Percentiles rank a stretch among this genome's conserved stretches.
Conservation (phyloP, 2,888 invertebrate species). For the Orthonevra nobilis region DNA sequence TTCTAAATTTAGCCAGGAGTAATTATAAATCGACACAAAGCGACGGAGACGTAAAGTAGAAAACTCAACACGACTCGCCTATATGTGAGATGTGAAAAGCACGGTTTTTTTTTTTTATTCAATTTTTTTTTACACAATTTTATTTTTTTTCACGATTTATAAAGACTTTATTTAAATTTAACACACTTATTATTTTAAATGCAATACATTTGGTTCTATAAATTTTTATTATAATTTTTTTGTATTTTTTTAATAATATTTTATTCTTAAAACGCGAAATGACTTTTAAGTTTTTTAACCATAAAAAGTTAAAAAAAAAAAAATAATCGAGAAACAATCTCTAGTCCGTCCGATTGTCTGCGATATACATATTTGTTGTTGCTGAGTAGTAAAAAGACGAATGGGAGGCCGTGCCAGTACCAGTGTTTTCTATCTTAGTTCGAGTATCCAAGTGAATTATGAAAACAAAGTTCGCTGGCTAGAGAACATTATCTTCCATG, state of each 20-base stretch:
- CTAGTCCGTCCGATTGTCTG: conserved; percentile 54
- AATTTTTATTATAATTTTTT: conserved; percentile 11
- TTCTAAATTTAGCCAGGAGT: conserved; percentile 80
- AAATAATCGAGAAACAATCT: conserved; percentile 35
- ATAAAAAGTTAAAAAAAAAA: conserved; percentile 19
- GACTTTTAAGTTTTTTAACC: conserved; percentile 7
- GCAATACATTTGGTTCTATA: conserved; percentile 6
- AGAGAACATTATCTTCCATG: conserved; percentile 39
- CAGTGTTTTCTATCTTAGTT: conserved; percentile 48
- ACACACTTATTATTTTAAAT: conserved; percentile 33
- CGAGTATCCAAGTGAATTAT: conserved; percentile 54
- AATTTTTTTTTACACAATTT: conserved; percentile 50
- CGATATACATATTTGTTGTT: conserved; percentile 60
- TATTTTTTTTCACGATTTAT: conserved; percentile 41
- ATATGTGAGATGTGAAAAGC: conserved; percentile 60
- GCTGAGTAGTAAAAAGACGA: conserved; percentile 54
- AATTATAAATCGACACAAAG: conserved; percentile 76
- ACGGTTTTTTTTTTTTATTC: conserved; percentile 38
- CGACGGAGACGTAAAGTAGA: conserved; percentile 67
- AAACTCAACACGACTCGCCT: conserved; percentile 65
- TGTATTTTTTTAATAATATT: not conserved
- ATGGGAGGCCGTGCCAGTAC: conserved; percentile 38
- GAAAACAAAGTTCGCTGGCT: conserved; percentile 42
- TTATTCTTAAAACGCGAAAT: not conserved
- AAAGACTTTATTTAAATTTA: conserved; percentile 18